Evolutionary conservation across 2,797 vertebrate species (phyloP).

Genomic region (Anas georgica): DNA sequence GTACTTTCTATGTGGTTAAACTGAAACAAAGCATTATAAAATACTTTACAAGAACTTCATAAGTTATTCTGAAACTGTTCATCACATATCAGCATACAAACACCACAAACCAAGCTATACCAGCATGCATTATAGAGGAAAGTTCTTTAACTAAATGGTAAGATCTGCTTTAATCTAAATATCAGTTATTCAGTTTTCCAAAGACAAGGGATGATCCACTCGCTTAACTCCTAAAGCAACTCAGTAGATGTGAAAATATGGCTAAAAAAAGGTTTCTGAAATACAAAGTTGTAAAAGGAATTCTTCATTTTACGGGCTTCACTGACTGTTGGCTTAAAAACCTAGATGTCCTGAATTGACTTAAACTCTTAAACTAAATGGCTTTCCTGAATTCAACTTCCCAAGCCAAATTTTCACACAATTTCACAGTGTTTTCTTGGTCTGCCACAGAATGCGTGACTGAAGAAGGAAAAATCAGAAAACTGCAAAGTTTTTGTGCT

Average conservation of each 20-base stretch:
- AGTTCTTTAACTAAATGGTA: neutral
- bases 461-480: neutral
- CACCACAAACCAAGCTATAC: neutral
- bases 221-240: neutral
- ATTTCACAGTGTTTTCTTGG: neutral
- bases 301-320: neutral
- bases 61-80: conserved; percentile 6
- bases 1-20: neutral
- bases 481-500: neutral
- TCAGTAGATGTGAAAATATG: neutral
- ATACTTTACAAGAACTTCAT: neutral
- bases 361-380: neutral
- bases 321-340: neutral
- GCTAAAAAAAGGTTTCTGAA: neutral
- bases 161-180: neutral
- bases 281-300: neutral
- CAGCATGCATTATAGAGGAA: neutral
- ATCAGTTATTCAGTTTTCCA: neutral
- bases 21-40: neutral
- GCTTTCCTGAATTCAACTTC: neutral
- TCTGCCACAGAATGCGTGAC: neutral
- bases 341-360: neutral
- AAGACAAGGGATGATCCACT: neutral
- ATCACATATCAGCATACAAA: neutral
- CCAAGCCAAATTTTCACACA: neutral